Base-by-base conservation (phyloP, 2,888 invertebrate genomes). In the Macrostomum cliftonense region DNA sequence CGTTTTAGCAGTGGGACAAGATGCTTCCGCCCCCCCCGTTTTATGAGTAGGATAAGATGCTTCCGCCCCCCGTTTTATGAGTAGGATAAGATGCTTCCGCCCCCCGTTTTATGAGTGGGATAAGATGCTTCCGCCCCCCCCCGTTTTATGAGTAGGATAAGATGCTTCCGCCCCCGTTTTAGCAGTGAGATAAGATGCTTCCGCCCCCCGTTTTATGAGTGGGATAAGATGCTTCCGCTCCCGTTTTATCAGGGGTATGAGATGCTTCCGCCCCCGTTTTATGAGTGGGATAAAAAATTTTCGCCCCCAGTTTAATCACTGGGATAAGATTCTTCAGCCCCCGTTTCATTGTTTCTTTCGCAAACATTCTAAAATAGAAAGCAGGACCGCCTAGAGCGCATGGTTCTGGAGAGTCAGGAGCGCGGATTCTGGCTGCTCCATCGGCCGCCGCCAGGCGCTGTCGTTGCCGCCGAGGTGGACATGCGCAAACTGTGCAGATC, bases 371-470 rank as follows among this genome's bases (percentile, higher is more conserved):
- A 97, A 44, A 97, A 97, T 70, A 97, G 97, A 71, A 99, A 95
- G 67, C 77, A 97, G 28, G 95, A 99, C 67, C 93, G 97, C 64
- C 71, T 95, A 58, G 97, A 99, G 68, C 76, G 97, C 43, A 97
- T 99, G 71, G 91, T 99, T 12, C 72, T 97, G 51, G 97, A 99
- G 71, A 93, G 91, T 61, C 97, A 99, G 70, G 97, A 99, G 71
- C 73, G 95, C 58, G 97, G 97, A 1, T 99, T 99, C 71, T 97
- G 97, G 97, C 97, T 99, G 72, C 91, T 99, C 0, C 95, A 97
- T 70, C 77, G 97, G 63, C 97, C 97, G 12, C 89, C 93, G 80
- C 95, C 97, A 11, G 95, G 95, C 48, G 93, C 91, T 72, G 91
- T 97, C 37, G 97, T 95, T 72, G 95, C 93, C 0, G 95, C 93